Evolutionary conservation across 2,113 vertebrate species (phyloP).

Genomic region (Athene cunicularia): DNA sequence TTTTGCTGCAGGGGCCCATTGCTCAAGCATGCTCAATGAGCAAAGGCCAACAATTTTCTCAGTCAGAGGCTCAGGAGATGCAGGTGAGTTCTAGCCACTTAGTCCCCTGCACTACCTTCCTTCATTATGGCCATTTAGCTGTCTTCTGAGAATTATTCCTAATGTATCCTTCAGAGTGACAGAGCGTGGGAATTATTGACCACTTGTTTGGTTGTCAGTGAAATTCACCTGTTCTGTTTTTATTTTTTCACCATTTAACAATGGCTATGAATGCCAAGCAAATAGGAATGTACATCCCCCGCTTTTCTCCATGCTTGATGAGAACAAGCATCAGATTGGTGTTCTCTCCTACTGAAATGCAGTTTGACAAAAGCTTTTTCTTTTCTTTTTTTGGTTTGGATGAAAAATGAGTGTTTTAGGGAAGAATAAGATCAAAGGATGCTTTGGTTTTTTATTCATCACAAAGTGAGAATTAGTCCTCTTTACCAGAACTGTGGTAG

Average conservation of each 20-base stretch:
- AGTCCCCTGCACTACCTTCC: neutral
- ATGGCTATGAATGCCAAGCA: neutral
- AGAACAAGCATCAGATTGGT: neutral
- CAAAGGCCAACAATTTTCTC: neutral
- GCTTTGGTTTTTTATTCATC: constrained; percentile 2
- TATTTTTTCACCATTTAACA: neutral
- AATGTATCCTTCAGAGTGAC: neutral
- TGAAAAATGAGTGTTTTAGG: constrained; percentile 1
- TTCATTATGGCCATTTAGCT: neutral
- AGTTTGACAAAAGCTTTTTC: neutral
- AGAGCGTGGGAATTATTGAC: neutral
- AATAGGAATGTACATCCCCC: neutral
- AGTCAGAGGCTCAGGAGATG: neutral
- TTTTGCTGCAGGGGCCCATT: neutral
- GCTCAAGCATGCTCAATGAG: accelerated
- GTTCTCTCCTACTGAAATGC: neutral
- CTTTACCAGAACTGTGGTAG: neutral
- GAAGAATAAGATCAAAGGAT: constrained; percentile 31
- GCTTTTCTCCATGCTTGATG: neutral
- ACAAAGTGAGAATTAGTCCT: neutral
- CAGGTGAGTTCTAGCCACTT: neutral
- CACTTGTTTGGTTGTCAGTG: neutral
- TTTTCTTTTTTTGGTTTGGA: neutral
- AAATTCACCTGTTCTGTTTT: neutral
- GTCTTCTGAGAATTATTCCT: neutral